Base-by-base conservation (phyloP, 2,113 vertebrate species). In the Mirza zaza region DNA sequence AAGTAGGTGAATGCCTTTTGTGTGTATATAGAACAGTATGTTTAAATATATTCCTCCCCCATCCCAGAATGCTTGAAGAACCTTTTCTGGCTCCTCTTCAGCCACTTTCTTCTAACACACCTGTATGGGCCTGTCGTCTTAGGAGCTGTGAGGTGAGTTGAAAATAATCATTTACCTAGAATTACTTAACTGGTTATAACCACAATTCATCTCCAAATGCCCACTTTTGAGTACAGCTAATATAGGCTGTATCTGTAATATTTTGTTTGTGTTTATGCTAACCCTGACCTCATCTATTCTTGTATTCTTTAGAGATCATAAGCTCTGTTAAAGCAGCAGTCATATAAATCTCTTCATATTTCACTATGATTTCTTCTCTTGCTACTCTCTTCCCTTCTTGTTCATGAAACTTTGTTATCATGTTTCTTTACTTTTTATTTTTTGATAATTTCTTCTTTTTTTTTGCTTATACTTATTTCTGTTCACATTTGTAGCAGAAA, bases 81-180 rank as follows among this genome's bases (percentile, higher is more conserved):
- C 81, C 96, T 55, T 98, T 98, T 97, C 95, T 98, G 20, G 94
- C 98, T 79, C 98, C 98, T 90, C 97, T 98, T 21, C 99, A 98
- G 75, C 98, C 98, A 6, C 95, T 99, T 95, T 98, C 98, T 15
- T 97, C 98, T 95, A 98, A 98, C 68, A 98, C 98, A 0, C 99
- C 99, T 95, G 97, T 98, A 3, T 99, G 99, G 99, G 99, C 99
- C 0, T 93, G 93, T 50, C 97, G 98, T 94, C 99, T 99, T 81
- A 98, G 98, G 96, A 98, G 80, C 97, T 99, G 99, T 98, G 99
- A 99, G 99, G 99, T 99, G 48, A 95, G 98, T 95, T 97, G 52
- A 89, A 87, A 61, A 91, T 48, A 97, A 86, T 92, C 94, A 50
- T 97, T 65, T 61, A 93, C 21, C 5, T 87, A 63, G 76, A 91